A percentile compares a stretch with the other conserved stretches of the same genome.
Conservation (phyloP, 2,113 vertebrate species). For the Danio rerio region DNA sequence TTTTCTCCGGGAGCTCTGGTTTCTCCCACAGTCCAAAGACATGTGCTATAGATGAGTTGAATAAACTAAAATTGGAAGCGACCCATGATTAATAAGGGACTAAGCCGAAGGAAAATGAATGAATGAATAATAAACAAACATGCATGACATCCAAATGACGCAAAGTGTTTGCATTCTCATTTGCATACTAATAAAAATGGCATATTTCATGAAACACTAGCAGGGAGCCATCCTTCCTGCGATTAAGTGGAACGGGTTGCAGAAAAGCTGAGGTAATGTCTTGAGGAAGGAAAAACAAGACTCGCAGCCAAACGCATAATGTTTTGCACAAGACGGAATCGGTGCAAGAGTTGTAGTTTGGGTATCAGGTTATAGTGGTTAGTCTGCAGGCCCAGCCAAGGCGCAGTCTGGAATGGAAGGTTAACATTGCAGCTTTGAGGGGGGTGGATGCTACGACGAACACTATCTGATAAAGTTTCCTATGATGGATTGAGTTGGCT, state of each 20-base stretch:
- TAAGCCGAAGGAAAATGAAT: too few species aligned
- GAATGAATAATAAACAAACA: too few species aligned
- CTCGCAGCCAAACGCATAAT: constrained; percentile 51
- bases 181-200: not conserved
- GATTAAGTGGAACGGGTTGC: not conserved
- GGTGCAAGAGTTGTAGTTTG: constrained; percentile 54
- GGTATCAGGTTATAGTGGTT: constrained; percentile 56
- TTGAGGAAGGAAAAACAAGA: constrained; percentile 46
- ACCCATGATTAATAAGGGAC: too few species aligned
- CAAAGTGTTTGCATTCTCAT: not conserved
- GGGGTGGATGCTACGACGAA: constrained; percentile 1
- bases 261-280: constrained; percentile 10
- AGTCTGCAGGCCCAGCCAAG: constrained; percentile 48
- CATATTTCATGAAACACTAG: not conserved
- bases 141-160: not conserved
- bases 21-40: too few species aligned
- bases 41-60: too few species aligned
- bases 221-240: not conserved
- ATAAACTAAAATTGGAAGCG: too few species aligned
- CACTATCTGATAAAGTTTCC: constrained; percentile 71
- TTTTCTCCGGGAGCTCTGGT: too few species aligned
- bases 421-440: constrained; percentile 52
- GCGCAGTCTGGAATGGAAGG: constrained; percentile 55
- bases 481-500: constrained; percentile 73
- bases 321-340: constrained; percentile 55